Percentiles rank a stretch among this genome's conserved stretches.
Conservation (phyloP, 2,797 vertebrate genomes). For the Coccyzus lansbergi region DNA sequence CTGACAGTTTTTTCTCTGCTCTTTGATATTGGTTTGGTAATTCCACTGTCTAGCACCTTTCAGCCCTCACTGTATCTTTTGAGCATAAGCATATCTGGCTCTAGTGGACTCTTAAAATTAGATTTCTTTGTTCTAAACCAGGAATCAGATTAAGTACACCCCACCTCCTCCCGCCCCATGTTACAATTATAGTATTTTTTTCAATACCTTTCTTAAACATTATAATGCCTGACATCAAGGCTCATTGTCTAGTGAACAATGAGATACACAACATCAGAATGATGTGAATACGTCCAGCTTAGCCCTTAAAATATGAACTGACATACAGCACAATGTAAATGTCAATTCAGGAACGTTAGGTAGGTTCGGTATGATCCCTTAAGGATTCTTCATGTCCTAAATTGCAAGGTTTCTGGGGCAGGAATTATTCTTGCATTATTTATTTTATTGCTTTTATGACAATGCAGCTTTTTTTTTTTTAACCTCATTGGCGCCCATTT, state of each 20-base stretch:
- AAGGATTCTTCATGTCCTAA: slow-evolving; percentile 55
- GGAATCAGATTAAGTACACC: not conserved
- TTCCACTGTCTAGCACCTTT: not conserved
- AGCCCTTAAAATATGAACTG: not conserved
- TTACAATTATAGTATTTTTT: not conserved
- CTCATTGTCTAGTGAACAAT: not conserved
- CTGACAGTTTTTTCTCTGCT: not conserved
- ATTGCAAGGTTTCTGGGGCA: slow-evolving; percentile 63
- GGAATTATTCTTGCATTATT: slow-evolving; percentile 43
- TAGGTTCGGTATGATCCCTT: slow-evolving; percentile 38
- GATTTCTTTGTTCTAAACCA: not conserved
- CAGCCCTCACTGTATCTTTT: accelerated
- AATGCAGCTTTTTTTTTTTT: not conserved
- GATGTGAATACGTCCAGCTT: not conserved
- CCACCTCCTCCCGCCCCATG: accelerated
- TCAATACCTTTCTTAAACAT: not conserved
- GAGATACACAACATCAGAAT: not conserved
- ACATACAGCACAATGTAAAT: slow-evolving; percentile 30
- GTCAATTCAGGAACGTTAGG: not conserved
- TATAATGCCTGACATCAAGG: not conserved
- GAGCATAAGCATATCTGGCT: not conserved
- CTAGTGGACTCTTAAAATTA: not conserved
- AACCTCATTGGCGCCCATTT: not conserved
- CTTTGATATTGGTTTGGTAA: not conserved
- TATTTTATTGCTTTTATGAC: slow-evolving; percentile 26